A percentile compares a stretch with the other conserved stretches of the same genome.
Conservation (phyloP, 2,888 invertebrate species). For the Tipula lateralis region DNA sequence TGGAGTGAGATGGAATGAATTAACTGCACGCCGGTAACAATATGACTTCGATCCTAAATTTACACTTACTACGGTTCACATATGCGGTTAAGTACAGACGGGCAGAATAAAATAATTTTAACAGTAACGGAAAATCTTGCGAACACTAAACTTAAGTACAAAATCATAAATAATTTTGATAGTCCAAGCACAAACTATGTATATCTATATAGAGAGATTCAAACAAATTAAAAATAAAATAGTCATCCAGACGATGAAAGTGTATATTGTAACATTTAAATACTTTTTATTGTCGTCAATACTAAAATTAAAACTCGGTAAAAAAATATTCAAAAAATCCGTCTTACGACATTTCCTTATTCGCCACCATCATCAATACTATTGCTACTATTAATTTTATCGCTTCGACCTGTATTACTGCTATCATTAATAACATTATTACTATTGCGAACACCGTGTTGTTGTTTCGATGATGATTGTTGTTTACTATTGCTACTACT, state of each 20-base stretch:
- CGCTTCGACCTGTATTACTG: background rate
- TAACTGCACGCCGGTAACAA: background rate
- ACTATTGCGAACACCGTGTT: background rate
- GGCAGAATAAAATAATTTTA: background rate
- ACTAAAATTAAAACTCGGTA: background rate
- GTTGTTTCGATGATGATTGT: background rate
- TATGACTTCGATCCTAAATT: background rate
- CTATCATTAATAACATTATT: background rate
- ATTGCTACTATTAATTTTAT: background rate
- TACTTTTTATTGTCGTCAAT: constrained; percentile 16
- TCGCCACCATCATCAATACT: background rate
- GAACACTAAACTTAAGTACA: background rate
- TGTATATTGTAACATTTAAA: background rate
- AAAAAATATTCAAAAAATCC: background rate
- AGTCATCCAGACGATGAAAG: background rate
- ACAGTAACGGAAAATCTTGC: background rate
- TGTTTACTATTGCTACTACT: background rate
- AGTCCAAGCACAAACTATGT: background rate
- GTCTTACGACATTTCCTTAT: background rate
- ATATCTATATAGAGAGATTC: background rate
- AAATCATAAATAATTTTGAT: background rate
- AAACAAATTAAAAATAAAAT: background rate
- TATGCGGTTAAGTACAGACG: background rate
- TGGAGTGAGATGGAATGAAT: background rate
- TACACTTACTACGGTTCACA: background rate